Percentiles rank a stretch among this genome's conserved stretches.
These are phyloP conservation scores for Antigone vipio DNA, from an alignment of 2,113 vertebrate species.

Conservation along the genomic window DNA sequence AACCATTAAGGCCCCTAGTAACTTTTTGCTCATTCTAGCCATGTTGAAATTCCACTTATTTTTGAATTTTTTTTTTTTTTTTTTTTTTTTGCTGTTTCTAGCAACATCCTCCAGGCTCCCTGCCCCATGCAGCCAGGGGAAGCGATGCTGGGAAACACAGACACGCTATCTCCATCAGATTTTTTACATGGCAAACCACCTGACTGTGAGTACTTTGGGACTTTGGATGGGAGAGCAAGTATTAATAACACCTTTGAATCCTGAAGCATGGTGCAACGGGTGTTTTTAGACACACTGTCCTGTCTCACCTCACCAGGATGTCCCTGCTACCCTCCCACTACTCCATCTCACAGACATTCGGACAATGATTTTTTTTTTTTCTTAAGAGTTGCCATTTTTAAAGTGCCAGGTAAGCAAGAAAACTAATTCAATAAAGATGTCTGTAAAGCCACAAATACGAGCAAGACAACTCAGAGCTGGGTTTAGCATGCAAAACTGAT, in stretches of 20 bases:
- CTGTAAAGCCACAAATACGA: background rate
- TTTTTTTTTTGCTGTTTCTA: background rate
- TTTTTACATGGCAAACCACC: background rate
- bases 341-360: background rate
- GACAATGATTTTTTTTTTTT: background rate
- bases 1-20: background rate
- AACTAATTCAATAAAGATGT: background rate
- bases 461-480: background rate
- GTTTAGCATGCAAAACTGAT: background rate
- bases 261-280: accelerated
- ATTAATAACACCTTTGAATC: background rate
- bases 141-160: background rate
- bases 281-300: background rate
- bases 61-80: background rate
- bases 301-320: background rate
- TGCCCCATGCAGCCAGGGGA: background rate
- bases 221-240: background rate
- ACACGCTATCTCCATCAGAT: accelerated
- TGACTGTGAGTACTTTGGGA: background rate
- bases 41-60: background rate
- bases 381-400: background rate
- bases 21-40: background rate
- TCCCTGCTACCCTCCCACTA: background rate
- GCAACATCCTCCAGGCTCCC: background rate
- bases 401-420: background rate